A percentile compares a stretch with the other conserved stretches of the same genome.
Evolutionary conservation across 2,888 invertebrate species (phyloP).

Genomic region (Polyommatus icarus): DNA sequence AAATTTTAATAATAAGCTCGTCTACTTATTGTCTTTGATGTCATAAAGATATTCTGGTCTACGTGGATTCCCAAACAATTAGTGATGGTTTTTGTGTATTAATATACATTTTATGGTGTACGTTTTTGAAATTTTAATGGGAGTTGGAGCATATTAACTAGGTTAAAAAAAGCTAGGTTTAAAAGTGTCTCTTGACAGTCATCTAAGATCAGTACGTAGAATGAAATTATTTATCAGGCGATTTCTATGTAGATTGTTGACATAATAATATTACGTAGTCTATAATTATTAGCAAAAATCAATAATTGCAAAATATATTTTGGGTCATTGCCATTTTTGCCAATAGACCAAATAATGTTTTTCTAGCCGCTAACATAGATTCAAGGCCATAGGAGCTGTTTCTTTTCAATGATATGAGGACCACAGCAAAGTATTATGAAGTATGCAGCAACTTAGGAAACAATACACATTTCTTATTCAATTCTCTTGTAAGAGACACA

Average conservation of each 20-base stretch:
- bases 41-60: conserved; percentile 47
- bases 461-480: conserved; percentile 6
- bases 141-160: background rate
- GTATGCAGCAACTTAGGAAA: conserved; percentile 2
- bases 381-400: no score
- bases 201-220: no score
- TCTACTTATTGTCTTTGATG: conserved; percentile 67
- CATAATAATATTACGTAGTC: no score
- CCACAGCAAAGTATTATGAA: background rate
- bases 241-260: no score
- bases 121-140: background rate
- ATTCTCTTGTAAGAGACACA: conserved; percentile 65
- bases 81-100: conserved; percentile 15
- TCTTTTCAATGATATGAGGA: no score
- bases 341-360: no score
- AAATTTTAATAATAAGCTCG: conserved; percentile 69
- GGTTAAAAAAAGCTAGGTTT: background rate
- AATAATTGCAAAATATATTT: no score
- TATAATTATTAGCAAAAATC: no score
- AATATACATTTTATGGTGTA: background rate
- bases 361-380: no score
- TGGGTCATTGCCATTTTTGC: no score
- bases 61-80: conserved; percentile 35
- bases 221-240: no score
- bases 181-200: no score